Base-by-base conservation (phyloP, 2,888 invertebrate species). In the Trissolcus japonicus region DNA sequence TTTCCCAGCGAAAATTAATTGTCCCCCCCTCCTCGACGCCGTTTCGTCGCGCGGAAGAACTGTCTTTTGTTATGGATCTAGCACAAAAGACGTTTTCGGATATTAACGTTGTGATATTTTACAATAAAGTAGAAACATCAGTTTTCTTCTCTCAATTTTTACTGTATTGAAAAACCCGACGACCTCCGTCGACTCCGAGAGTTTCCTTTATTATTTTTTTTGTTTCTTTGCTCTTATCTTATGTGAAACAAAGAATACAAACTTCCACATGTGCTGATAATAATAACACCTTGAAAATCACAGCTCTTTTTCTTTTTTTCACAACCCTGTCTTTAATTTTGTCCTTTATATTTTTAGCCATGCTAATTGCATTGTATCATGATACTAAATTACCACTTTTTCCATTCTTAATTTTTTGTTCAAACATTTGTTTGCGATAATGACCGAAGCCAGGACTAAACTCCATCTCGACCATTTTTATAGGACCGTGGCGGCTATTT, bases 51-150 rank as follows among this genome's bases (percentile, higher is more conserved):
- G 65, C 19, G 61, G 50, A 74, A 76, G 57, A 69, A 79, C 69
- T 77, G 76, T 78, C 79, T 82, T 82, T 82, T 79, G 80, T 82
- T 82, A 65, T 67, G 43, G 63, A 72, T 80, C 81, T 80, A 74
- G 80, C 81, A 80, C 80, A 82, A 83, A 82, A 83, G 83, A 83
- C 82, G 80, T 75, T 81, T 16, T 81, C 76, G 76, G 85, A 88
- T 86, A 86, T 86, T 85, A 84, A 86, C 84, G 84, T 87, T 89
- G 88, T 88, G 88, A 89, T 89, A 89, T 88, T 88, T 87, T 88
- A 86, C 83, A 85, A 87, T 83, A 80, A 78, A 83, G 84, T 85
- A 84, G 84, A 85, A 83, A 84, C 83, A 82, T 79, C 80, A 80
- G 81, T 86, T 83, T 84, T 85, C 83, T 84, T 84, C 82, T 84